phyloP scores from a whole-genome alignment of 2,888 invertebrate species.

The Leptopilina myrica region DNA sequence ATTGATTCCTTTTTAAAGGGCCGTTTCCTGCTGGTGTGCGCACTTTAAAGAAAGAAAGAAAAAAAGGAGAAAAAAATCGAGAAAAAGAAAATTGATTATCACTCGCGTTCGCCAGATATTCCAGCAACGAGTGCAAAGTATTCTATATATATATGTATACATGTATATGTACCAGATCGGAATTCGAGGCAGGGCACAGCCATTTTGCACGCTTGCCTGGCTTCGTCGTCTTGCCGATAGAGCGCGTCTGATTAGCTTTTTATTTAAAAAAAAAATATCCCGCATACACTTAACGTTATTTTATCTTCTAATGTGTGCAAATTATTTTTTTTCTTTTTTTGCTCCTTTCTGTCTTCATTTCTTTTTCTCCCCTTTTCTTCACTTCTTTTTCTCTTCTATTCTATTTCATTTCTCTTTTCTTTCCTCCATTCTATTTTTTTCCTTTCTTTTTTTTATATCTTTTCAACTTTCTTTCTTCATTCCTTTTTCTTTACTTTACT shows the following conservation, averaged over 20 bases:
- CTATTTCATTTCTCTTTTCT: no score
- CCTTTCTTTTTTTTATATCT: no score
- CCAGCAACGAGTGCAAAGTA: constrained; percentile 23
- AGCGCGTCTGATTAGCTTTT: constrained; percentile 49
- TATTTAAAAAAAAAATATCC: not conserved
- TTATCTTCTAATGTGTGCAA: not conserved
- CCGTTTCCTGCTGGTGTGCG: not conserved
- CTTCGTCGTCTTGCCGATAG: constrained; percentile 51
- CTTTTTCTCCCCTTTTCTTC: no score
- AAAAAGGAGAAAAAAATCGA: no score
- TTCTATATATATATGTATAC: not conserved
- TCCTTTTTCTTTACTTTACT: no score
- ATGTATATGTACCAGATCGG: constrained; percentile 15
- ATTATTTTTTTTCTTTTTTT: no score
- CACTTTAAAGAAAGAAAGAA: no score
- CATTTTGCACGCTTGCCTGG: constrained; percentile 55
- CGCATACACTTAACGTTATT: not conserved
- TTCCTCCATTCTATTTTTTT: no score
- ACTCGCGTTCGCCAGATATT: constrained; percentile 11
- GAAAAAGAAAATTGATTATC: constrained; percentile 4
- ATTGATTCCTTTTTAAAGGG: not conserved
- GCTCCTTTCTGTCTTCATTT: no score
- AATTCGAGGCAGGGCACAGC: constrained; percentile 50
- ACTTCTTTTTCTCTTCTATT: no score
- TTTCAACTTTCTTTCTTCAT: no score